Evolutionary conservation across 1,140 invertebrate species (phyloP).

Genomic region (Triops cancriformis): DNA sequence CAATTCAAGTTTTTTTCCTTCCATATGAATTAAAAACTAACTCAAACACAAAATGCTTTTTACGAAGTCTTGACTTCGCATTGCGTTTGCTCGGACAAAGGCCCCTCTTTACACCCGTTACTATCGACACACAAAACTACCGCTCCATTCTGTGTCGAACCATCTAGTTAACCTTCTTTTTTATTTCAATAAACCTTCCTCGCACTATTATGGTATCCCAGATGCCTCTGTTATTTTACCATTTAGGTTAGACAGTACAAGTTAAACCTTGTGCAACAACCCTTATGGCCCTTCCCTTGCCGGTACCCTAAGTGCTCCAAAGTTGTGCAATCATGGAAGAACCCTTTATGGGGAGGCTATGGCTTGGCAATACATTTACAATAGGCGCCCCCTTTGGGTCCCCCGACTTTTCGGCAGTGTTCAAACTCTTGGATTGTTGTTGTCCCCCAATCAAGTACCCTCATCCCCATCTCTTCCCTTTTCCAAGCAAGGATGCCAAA

Average conservation of each 20-base stretch:
- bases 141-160: too few relatives aligned
- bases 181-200: too few relatives aligned
- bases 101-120: too few relatives aligned
- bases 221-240: constrained; percentile 6
- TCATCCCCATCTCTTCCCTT: background rate
- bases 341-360: background rate
- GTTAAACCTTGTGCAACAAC: background rate
- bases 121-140: too few relatives aligned
- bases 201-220: background rate
- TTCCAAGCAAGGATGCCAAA: too few relatives aligned
- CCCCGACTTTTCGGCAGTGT: background rate
- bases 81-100: too few relatives aligned
- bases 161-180: too few relatives aligned
- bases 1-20: too few relatives aligned
- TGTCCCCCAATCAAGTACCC: background rate
- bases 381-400: background rate
- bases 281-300: too few relatives aligned
- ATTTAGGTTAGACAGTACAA: background rate
- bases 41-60: too few relatives aligned
- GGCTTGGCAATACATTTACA: background rate
- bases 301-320: background rate
- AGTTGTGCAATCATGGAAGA: background rate
- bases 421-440: constrained; percentile 3
- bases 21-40: too few relatives aligned
- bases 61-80: too few relatives aligned